Evolutionary conservation across 2,888 invertebrate species (phyloP), one percentile per base, ranked within the genome.

Genomic region (Penaeus monodon): DNA sequence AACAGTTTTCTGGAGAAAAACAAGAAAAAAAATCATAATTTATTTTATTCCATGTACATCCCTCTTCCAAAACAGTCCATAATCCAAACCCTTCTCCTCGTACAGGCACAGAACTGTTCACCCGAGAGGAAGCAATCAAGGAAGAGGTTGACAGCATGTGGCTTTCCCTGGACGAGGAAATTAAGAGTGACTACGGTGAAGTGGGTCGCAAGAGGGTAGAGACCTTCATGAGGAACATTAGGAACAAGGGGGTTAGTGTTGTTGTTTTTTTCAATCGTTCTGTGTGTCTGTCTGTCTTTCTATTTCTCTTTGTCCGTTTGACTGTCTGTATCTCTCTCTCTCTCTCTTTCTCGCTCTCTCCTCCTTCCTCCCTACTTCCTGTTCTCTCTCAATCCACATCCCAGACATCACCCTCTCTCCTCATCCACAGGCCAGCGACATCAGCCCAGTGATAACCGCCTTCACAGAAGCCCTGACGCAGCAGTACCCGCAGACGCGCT

Each of bases 211-310:
- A 57, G 27, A 79, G 73, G 63, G 73, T 85, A 27, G 79, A 85
- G 66, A 79, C 79, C n/a, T 85, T 85, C 76, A 85, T 70, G 84
- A 85, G 73, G 44, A 85, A 85, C 63, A 79, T 85, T 57, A 66
- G 84, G 33, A 78, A 78, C 27, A 38, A 49, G 7, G 84, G 84
- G 73, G 84, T 79, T 44, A 85, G 84, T 76, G 0, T 8, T 27
- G 2, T 24, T 2, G 27, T 20, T 12, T 2, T 4, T 49, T 49
- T 49, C 49, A 33, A 3, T 3, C 33, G 33, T 38, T 33, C 33
- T 38, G 33, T 3, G 33, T 38, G 33, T 4, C 33, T 38, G 33
- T 38, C 33, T 38, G 33, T 38, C 4, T 38, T 38, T 4, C 33
- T 38, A 3, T 6, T 38, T 38, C 33, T 38, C 33, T 6, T 6